Evolutionary conservation across 2,888 invertebrate genomes (phyloP).

Genomic region (Ethmia dodecea): DNA sequence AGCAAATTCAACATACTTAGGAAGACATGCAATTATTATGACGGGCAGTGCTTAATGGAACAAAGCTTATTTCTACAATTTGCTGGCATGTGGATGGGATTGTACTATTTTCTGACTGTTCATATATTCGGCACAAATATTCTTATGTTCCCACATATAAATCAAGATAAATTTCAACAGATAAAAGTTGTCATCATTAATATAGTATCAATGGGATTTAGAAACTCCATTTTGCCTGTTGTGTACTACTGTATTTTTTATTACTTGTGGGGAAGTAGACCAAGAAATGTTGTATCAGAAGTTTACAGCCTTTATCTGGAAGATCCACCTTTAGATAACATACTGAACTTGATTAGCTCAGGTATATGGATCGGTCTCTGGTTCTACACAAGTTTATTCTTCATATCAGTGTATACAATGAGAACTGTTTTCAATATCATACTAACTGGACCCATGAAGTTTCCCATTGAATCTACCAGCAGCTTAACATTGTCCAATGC

Average conservation of each 20-base stretch:
- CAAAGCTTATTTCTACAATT: slow-evolving; percentile 82
- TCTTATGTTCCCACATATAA: slow-evolving; percentile 83
- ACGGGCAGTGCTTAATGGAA: slow-evolving; percentile 80
- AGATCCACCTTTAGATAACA: slow-evolving; percentile 65
- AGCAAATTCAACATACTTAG: slow-evolving; percentile 75
- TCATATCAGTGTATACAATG: slow-evolving; percentile 84
- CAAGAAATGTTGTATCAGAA: slow-evolving; percentile 69
- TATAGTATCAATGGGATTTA: slow-evolving; percentile 77
- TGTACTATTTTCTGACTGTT: slow-evolving; percentile 75
- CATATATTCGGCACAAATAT: slow-evolving; percentile 73
- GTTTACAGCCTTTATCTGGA: slow-evolving; percentile 75
- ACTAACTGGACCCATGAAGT: slow-evolving; percentile 83
- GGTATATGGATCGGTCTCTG: slow-evolving; percentile 80
- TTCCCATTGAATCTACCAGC: slow-evolving; percentile 76
- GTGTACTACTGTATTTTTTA: slow-evolving; percentile 79
- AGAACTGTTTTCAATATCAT: slow-evolving; percentile 83
- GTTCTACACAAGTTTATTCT: slow-evolving; percentile 83
- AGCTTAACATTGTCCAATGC: slow-evolving; percentile 79
- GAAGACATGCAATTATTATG: slow-evolving; percentile 57
- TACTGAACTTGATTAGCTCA: slow-evolving; percentile 61
- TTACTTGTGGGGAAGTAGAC: slow-evolving; percentile 76
- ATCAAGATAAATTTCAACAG: slow-evolving; percentile 82
- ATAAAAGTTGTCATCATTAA: slow-evolving; percentile 78
- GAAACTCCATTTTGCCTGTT: slow-evolving; percentile 79
- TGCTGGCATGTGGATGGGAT: slow-evolving; percentile 83